Evolutionary conservation across 1,140 invertebrate genomes (phyloP).

Genomic region (Neodiprion pinetum): DNA sequence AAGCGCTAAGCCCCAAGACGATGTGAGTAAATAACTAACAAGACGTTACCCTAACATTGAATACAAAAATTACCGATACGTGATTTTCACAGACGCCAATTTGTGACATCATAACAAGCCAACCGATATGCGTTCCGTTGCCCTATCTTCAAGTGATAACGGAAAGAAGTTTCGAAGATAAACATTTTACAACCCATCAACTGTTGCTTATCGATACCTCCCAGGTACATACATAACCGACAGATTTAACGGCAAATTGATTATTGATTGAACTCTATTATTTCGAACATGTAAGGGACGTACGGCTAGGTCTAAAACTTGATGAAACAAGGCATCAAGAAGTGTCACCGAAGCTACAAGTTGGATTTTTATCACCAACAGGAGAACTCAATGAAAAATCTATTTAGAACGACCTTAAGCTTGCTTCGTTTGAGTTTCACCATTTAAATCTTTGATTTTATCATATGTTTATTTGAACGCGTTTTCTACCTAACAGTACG

Average conservation of each 20-base stretch:
- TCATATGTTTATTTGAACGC: too few relatives aligned
- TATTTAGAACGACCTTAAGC: too few relatives aligned
- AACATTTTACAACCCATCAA: neutral
- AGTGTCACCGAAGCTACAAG: too few relatives aligned
- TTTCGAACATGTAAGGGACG: too few relatives aligned
- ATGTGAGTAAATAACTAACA: neutral
- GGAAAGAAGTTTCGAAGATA: neutral
- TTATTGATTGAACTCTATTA: neutral
- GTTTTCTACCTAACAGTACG: too few relatives aligned
- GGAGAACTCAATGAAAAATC: too few relatives aligned
- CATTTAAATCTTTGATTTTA: too few relatives aligned
- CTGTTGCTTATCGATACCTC: neutral
- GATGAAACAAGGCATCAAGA: neutral
- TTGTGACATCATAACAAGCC: neutral
- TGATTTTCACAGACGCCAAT: neutral
- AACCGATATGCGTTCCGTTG: neutral
- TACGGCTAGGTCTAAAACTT: neutral
- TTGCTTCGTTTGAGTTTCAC: too few relatives aligned
- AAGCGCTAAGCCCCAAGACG: neutral
- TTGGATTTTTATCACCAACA: too few relatives aligned
- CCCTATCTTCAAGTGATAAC: neutral
- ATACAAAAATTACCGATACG: neutral
- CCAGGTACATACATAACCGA: neutral
- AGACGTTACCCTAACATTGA: neutral
- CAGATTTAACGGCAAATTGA: neutral